phyloP scores from a whole-genome alignment of 2,888 invertebrate species.

The Meliscaeva auricollis region DNA sequence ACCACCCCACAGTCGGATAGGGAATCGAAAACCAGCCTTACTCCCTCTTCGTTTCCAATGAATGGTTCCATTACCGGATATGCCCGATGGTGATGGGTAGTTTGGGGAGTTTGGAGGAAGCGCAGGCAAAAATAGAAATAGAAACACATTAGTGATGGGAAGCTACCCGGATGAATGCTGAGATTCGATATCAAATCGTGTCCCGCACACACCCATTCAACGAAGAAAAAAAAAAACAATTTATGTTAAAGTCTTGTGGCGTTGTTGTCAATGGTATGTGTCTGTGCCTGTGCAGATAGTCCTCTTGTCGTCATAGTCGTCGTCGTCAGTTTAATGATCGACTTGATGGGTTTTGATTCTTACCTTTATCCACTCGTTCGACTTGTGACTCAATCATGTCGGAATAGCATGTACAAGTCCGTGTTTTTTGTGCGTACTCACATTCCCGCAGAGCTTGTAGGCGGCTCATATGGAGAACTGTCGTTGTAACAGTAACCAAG shows the following conservation, averaged over 20 bases:
- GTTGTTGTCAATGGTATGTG: conserved; percentile 9
- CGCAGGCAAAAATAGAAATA: conserved; percentile 42
- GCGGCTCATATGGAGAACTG: conserved; percentile 95
- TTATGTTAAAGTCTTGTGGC: conserved; percentile 25
- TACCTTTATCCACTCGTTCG: conserved; percentile 83
- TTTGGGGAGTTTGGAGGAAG: background rate
- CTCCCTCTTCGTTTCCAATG: conserved; percentile 84
- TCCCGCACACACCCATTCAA: conserved; percentile 47
- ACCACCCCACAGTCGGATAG: conserved; percentile 95
- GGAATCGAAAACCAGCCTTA: conserved; percentile 93
- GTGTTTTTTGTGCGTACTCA: conserved; percentile 91
- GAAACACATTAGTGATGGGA: conserved; percentile 43
- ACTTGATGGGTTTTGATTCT: conserved; percentile 69
- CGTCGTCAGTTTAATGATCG: conserved; percentile 62
- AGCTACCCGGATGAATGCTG: conserved; percentile 25
- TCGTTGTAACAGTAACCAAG: conserved; percentile 93
- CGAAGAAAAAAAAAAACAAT: conserved; percentile 2
- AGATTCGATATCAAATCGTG: conserved; percentile 57
- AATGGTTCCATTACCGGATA: conserved; percentile 62
- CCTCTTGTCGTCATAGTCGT: conserved; percentile 18
- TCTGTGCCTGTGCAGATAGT: background rate
- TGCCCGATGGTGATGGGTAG: conserved; percentile 25
- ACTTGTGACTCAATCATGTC: conserved; percentile 89
- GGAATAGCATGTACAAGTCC: conserved; percentile 91
- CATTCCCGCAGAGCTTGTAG: conserved; percentile 94